Evolutionary conservation across 2,113 vertebrate genomes (phyloP), one percentile per base, ranked within the genome.

Genomic region (Paramormyrops kingsleyae): DNA sequence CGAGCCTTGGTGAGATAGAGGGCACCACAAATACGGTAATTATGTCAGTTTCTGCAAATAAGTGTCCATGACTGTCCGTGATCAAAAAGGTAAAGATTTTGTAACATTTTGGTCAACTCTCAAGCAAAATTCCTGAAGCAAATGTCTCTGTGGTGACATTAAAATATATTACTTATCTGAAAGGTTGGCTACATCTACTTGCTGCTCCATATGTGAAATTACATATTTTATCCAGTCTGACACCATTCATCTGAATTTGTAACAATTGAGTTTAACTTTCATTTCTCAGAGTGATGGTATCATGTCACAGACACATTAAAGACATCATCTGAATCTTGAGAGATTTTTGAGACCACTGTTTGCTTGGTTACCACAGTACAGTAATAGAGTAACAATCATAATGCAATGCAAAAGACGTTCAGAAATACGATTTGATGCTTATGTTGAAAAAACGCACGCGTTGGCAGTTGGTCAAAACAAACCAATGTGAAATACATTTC

Each of bases 1-100:
- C 17, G 80, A 91, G 70, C 52, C 87, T 53, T 10, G 27, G 80
- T 92, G 35, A 92, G 86, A 91, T 27, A 19, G 9, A 21, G 21
- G 8, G 17, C 44, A n/a, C 44, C 42, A 21, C 24, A 42, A 80
- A 70, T 31, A 70, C 2, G 15, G 74, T 80, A 42, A 42, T 80
- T 19, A 42, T 39, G 27, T 42, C 74, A 4, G 39, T 39, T 77
- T 77, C 1, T 77, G 62, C 62, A 70, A 13, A 77, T 77, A 13
- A 4, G 4, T 31, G 70, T 74, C 12, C 31, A 35, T 74, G 70
- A 39, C 27, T 6, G 15, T 39, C 13, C 5, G 0, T 39, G 70
- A 77, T 35, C 15, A 39, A 17, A 77, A 31, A 77, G 35, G 31
- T 77, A 74, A 35, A 17, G 10, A 35, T 35, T 74, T 35, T 74